Evolutionary conservation across 1,140 invertebrate genomes (phyloP).

Genomic region (Drosophila nikananu): DNA sequence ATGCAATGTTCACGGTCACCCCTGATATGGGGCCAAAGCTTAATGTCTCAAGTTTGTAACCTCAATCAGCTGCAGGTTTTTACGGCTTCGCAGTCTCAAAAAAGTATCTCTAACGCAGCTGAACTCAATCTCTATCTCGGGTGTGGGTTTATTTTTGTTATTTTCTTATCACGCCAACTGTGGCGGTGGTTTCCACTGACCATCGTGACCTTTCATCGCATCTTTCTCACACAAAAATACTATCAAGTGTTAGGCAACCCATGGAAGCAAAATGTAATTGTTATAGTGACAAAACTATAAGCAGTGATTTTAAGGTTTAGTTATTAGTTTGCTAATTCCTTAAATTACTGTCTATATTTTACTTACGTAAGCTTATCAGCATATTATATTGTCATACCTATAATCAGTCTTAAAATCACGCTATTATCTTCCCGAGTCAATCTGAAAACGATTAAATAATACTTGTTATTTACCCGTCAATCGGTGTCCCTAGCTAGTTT

Average conservation of each 20-base stretch:
- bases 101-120: background rate
- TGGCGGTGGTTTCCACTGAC: slow-evolving; percentile 36
- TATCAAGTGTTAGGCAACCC: background rate
- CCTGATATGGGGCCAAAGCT: slow-evolving; percentile 30
- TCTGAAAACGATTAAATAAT: background rate
- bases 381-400: background rate
- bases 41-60: slow-evolving; percentile 21
- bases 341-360: background rate
- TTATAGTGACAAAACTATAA: background rate
- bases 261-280: background rate
- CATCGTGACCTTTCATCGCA: slow-evolving; percentile 44
- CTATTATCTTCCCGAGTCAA: slow-evolving; percentile 13
- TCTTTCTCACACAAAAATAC: background rate
- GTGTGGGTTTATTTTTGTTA: slow-evolving; percentile 13
- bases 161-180: slow-evolving; percentile 30
- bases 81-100: slow-evolving; percentile 7
- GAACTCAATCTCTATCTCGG: slow-evolving; percentile 1
- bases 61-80: slow-evolving; percentile 33
- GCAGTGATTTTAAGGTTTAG: background rate
- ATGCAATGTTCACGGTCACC: slow-evolving; percentile 18
- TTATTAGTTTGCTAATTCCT: background rate
- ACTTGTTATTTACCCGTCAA: background rate
- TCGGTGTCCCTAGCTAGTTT: background rate
- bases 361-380: slow-evolving; percentile 10
- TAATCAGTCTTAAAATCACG: background rate